Evolutionary conservation across 2,113 vertebrate species (phyloP), one percentile per base, ranked within the genome.

Genomic region (Hemiprocne comata): DNA sequence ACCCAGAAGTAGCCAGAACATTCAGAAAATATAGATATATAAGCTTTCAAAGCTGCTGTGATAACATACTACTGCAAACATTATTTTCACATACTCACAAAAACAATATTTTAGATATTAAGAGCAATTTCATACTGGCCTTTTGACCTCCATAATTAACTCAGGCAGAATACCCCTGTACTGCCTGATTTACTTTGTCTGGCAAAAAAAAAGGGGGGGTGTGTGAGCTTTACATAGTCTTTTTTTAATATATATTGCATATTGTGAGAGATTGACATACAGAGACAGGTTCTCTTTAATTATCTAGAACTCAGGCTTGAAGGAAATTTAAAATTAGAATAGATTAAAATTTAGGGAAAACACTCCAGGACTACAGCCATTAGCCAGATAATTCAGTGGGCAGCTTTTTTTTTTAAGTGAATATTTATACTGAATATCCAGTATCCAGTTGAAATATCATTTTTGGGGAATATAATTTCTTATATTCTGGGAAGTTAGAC

Each of bases 1-100:
- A 96, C 88, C 76, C 85, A 95, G 90, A 97, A 96, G 80, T 92
- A 95, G 87, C 85, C 90, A 94, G 94, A 91, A 85, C 62, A 93
- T 94, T 95, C 85, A 97, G 85, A 91, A 80, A 62, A 96, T 88
- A 92, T 93, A 97, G 87, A 81, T 96, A 9, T 65, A 36, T 34
- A 83, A 94, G 64, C 85, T 82, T 88, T 50, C 65, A 93, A 87
- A 81, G 61, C 70, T 93, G 77, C 58, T 88, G 88, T 71, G 42
- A 62, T 83, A 75, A 62, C n/a, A 85, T 92, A 9, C 34, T 90
- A 17, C 29, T 38, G 79, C 51, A 80, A 24, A 21, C 64, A 76
- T 70, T 89, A 87, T 93, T 95, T 97, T 76, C 85, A 93, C 85
- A 55, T 78, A 73, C 82, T 91, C 83, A 50, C 73, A 87, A 97